Evolutionary conservation across 2,797 vertebrate species (phyloP), one percentile per base, ranked within the genome.

Genomic region (Macropodus opercularis): DNA sequence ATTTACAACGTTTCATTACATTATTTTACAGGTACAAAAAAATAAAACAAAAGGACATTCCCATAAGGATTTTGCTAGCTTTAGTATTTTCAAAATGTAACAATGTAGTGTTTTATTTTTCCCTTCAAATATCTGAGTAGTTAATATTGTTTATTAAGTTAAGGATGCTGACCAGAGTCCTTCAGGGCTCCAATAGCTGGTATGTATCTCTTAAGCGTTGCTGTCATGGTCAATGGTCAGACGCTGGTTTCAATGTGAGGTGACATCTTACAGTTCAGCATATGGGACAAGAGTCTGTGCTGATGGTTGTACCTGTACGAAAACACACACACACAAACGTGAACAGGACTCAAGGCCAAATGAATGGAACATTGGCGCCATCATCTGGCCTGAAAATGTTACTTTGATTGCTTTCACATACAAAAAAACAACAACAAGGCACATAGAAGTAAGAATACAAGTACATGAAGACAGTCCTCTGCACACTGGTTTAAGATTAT

Each of bases 161-260:
- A 14, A 26, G 50, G 2, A 31, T 12, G 12, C 12, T 41, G 10
- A 6, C 3, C 12, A 52, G 18, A 17, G 4, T 51, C 21, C 38
- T 19, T 5, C 23, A 32, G 31, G 31, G 9, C 27, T 11, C 27
- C 26, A 26, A 8, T 4, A 22, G 22, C 31, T 1, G 8, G 7
- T 42, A 14, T 26, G 32, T 6, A 6, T 49, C 13, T 3, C 18
- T 6, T 8, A 11, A 39, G 51, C 11, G 13, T 8, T 21, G 26
- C 23, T 38, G 34, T 15, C n/a, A 15, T 40, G 56, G 57, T 56
- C 17, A 13, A 22, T 2, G 3, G 8, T 86, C 77, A 89, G 24
- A 96, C 94, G 0, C 90, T 91, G 0, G 95, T 96, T 82, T 96
- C 95, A 6, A 92, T 93, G 75, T 88, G 93, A 64, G 80, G 75